Evolutionary conservation across 2,888 invertebrate species (phyloP), one percentile per base, ranked within the genome.

Genomic region (Gymnosoma rotundatum): DNA sequence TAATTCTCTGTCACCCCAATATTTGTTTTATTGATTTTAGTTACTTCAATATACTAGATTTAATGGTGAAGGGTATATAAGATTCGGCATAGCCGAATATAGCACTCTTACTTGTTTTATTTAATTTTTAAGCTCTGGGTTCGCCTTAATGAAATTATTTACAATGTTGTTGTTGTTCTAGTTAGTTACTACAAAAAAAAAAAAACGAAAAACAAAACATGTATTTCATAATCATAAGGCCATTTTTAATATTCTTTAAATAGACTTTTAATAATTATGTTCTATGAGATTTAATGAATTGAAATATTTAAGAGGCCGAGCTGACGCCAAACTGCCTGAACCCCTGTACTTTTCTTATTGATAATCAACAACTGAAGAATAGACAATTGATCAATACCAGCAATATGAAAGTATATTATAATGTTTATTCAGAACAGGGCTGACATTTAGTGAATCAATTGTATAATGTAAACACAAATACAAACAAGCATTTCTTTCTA

Each of bases 351-450:
- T 42, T 42, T 21, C 18, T 69, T n/a, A 36, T 70, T 61, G 38
- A 56, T 45, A 36, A 64, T 56, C 48, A 70, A 56, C 70, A 64
- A 45, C 56, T 64, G 63, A 70, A 56, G 20, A 56, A 7, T n/a
- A 32, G 66, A 21, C n/a, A 78, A 78, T 78, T 72, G 63, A 78
- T 72, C 58, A 54, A 74, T 67, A 52, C 18, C 54, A 74, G 54
- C 7, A 45, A 20, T 52, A 14, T 16, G 8, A 32, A 32, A 76
- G 16, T 45, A 48, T 18, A 48, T 38, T 25, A 58, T 16, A 56
- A 50, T 25, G 50, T 75, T 76, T 76, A 81, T 76, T 66, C 58
- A 32, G 64, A 75, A 60, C 70, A 45, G 63, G 52, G 60, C 50
- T 76, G 70, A 45, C 70, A 56, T 45, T 36, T 7, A 45, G 20